These are phyloP conservation scores for Ahaetulla prasina DNA, from an alignment of 2,113 vertebrate species.

Conservation along the genomic window DNA sequence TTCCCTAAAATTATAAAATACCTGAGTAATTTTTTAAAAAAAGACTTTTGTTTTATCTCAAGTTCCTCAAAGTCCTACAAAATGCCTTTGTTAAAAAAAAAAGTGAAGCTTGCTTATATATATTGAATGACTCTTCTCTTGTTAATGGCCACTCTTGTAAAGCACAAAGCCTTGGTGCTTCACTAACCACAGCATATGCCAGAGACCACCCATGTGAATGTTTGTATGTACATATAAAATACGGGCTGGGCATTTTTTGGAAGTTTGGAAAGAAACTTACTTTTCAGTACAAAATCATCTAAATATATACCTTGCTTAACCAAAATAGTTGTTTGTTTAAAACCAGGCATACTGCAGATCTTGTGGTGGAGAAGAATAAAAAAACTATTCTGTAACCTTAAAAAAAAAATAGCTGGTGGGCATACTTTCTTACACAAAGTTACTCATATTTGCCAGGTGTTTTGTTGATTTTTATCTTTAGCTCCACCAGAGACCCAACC, in stretches of 20 bases:
- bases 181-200: neutral
- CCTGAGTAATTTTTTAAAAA: slow-evolving; percentile 31
- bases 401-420: slow-evolving; percentile 24
- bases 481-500: slow-evolving; percentile 43
- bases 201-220: slow-evolving; percentile 17
- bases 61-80: slow-evolving; percentile 42
- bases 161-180: slow-evolving; percentile 24
- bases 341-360: neutral
- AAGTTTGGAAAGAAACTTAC: slow-evolving; percentile 22
- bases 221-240: neutral
- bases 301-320: slow-evolving; percentile 5
- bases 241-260: neutral
- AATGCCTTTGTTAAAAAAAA: slow-evolving; percentile 24
- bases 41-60: slow-evolving; percentile 33
- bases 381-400: slow-evolving; percentile 36
- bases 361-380: slow-evolving; percentile 31
- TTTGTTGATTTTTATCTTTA: slow-evolving; percentile 64
- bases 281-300: slow-evolving; percentile 17
- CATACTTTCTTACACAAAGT: slow-evolving; percentile 51
- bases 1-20: slow-evolving; percentile 59
- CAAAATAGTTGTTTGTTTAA: neutral
- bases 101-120: slow-evolving; percentile 30
- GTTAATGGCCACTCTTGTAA: slow-evolving; percentile 42
- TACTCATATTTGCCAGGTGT: slow-evolving; percentile 55
- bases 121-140: slow-evolving; percentile 42